Percentiles rank a stretch among this genome's conserved stretches.
These are phyloP conservation scores for Peromyscus eremicus DNA, from an alignment of 2,797 vertebrate genomes.

Conservation along the genomic window DNA sequence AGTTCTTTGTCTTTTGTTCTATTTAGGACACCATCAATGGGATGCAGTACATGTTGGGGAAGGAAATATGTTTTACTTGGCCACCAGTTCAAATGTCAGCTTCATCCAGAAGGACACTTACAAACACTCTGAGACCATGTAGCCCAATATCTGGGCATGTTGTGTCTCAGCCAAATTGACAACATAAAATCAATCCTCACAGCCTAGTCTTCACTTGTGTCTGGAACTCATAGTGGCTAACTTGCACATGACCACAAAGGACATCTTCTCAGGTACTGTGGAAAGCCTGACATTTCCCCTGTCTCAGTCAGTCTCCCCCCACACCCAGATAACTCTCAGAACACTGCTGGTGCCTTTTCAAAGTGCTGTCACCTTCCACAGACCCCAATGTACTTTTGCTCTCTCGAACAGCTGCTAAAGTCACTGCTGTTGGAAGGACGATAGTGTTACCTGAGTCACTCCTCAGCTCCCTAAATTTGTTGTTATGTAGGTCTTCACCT, in stretches of 20 bases:
- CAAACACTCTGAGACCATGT: neutral
- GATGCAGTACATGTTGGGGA: neutral
- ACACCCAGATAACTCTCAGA: neutral
- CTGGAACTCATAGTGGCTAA: neutral
- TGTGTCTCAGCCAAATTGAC: neutral
- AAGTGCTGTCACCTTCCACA: neutral
- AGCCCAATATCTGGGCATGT: neutral
- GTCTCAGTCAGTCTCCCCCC: neutral
- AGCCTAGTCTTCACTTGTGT: neutral
- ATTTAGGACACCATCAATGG: neutral
- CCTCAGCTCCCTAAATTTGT: neutral
- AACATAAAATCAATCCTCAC: neutral
- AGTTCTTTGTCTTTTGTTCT: neutral
- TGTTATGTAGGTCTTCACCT: neutral
- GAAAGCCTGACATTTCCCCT: neutral
- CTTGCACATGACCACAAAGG: neutral
- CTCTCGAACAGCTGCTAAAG: neutral
- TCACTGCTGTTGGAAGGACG: neutral
- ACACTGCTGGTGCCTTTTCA: neutral
- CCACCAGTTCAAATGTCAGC: neutral
- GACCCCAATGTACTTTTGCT: neutral
- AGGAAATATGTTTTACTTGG: neutral
- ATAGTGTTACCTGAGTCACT: neutral
- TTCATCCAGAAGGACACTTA: neutral
- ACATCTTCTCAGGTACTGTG: neutral